A percentile compares a stretch with the other conserved stretches of the same genome.
Conservation (phyloP, 2,113 vertebrate genomes). For the Syngnathoides biaculeatus region DNA sequence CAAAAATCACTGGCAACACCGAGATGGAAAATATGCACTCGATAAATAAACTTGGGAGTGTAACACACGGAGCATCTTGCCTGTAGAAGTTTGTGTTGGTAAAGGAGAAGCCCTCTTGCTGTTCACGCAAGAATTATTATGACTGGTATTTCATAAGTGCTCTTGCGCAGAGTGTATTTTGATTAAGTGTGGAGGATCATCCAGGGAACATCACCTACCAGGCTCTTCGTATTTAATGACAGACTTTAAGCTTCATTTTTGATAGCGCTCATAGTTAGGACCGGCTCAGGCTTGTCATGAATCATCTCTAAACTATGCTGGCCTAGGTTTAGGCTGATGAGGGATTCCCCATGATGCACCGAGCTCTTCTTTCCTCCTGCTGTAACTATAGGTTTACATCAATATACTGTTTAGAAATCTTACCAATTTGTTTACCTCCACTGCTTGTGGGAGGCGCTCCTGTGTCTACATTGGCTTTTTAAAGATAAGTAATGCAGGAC, state of each 20-base stretch:
- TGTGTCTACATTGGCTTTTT: not conserved
- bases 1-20: conserved; percentile 16
- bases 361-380: not conserved
- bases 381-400: not conserved
- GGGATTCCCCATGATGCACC: not conserved
- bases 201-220: not conserved
- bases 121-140: conserved; percentile 7
- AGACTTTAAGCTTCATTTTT: not conserved
- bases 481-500: not conserved
- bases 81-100: conserved; percentile 1
- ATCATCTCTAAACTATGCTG: not conserved
- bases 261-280: not conserved
- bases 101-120: conserved; percentile 20
- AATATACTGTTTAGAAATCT: not conserved
- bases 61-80: not conserved
- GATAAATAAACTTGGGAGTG: conserved; percentile 47
- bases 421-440: not conserved
- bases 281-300: conserved; percentile 2
- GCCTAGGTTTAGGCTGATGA: not conserved
- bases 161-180: not conserved
- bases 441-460: too few species aligned
- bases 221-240: not conserved
- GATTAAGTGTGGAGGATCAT: not conserved
- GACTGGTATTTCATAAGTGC: conserved; percentile 6
- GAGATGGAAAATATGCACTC: conserved; percentile 33